Percentiles rank a stretch among this genome's conserved stretches.
Evolutionary conservation across 2,888 invertebrate species (phyloP).

Genomic region (Rotaria macrura): DNA sequence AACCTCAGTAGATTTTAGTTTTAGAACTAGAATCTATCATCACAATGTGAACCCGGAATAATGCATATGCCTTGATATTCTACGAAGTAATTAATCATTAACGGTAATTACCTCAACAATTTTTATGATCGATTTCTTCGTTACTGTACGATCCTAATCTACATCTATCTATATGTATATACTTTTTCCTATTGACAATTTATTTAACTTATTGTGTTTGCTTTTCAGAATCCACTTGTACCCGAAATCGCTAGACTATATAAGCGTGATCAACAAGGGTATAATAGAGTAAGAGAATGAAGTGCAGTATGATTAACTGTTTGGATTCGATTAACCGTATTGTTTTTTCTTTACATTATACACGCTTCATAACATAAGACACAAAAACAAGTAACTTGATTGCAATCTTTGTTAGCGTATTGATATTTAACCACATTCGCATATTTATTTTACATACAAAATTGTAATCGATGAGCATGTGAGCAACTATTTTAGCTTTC

Average conservation of each 20-base stretch:
- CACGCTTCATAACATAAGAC: constrained; percentile 22
- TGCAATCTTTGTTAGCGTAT: no score
- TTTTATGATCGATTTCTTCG: constrained; percentile 99
- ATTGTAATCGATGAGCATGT: no score
- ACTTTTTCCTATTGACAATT: background rate
- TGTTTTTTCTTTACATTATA: background rate
- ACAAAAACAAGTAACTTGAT: constrained; percentile 25
- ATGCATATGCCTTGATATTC: constrained; percentile 99
- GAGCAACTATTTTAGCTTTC: no score
- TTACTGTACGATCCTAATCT: constrained; percentile 99
- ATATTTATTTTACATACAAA: no score
- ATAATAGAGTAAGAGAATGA: background rate
- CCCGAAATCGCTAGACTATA: constrained; percentile 29
- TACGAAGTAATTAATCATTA: constrained; percentile 99
- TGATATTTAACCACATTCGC: no score
- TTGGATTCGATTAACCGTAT: no score
- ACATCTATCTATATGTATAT: constrained; percentile 48
- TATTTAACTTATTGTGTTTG: background rate
- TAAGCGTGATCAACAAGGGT: constrained; percentile 22
- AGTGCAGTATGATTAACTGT: no score
- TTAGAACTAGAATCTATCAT: constrained; percentile 99
- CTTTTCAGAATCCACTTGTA: constrained; percentile 27
- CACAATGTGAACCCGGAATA: constrained; percentile 99
- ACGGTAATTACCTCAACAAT: constrained; percentile 55
- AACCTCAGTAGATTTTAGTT: constrained; percentile 52